Evolutionary conservation across 2,797 vertebrate genomes (phyloP).

Genomic region (Oreortyx pictus): DNA sequence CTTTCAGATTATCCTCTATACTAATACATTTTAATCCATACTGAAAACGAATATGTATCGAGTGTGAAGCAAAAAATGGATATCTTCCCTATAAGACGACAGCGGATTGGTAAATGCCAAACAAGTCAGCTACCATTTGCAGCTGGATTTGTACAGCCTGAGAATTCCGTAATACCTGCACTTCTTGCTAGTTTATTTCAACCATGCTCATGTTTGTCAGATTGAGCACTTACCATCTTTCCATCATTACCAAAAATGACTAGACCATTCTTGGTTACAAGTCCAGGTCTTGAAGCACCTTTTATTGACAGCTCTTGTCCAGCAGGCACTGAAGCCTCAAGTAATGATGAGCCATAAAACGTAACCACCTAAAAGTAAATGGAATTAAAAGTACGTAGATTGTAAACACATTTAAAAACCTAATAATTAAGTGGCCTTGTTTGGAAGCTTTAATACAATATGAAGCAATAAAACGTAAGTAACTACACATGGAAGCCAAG

Average conservation of each 20-base stretch:
- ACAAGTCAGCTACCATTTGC: neutral
- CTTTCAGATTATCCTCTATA: neutral
- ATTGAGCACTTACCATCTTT: slow-evolving; percentile 86
- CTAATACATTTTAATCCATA: neutral
- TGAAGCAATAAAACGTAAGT: neutral
- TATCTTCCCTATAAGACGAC: neutral
- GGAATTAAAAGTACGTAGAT: neutral
- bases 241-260: slow-evolving; percentile 90
- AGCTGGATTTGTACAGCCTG: neutral
- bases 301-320: slow-evolving; percentile 88
- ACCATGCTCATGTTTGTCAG: neutral
- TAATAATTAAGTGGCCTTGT: neutral
- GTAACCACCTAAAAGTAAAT: slow-evolving; percentile 84
- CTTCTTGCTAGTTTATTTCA: neutral
- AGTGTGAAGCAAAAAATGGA: neutral
- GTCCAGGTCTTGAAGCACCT: slow-evolving; percentile 85
- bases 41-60: neutral
- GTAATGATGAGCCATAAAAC: slow-evolving; percentile 90
- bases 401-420: neutral
- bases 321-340: slow-evolving; percentile 80
- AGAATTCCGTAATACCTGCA: neutral
- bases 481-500: neutral
- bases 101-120: neutral
- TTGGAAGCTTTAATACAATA: neutral
- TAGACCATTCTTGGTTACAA: slow-evolving; percentile 91